Percentiles rank a stretch among this genome's conserved stretches.
phyloP scores from a whole-genome alignment of 2,113 vertebrate genomes.

The Oryzias melastigma region DNA sequence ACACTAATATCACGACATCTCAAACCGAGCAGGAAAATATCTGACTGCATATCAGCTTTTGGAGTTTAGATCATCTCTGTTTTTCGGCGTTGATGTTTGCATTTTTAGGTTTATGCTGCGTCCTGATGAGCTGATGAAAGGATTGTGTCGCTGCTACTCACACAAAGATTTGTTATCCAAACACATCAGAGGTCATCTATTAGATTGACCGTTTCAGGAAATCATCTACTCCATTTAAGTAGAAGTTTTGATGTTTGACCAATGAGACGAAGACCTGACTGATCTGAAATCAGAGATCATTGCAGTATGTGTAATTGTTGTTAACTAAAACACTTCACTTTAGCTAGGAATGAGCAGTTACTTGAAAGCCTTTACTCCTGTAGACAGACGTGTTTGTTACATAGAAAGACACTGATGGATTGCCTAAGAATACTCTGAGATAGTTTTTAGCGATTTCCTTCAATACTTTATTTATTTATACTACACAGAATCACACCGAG shows the following conservation, averaged over 20 bases:
- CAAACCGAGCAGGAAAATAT: slow-evolving; percentile 10
- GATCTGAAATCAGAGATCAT: no score
- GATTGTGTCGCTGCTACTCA: background rate
- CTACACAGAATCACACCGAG: no score
- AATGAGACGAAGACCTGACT: background rate
- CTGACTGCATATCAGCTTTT: slow-evolving; percentile 1
- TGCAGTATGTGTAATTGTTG: no score
- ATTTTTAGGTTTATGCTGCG: slow-evolving; percentile 10
- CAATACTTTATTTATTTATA: no score
- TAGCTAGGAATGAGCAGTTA: slow-evolving; percentile 26
- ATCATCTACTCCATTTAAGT: background rate
- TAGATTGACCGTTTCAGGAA: background rate
- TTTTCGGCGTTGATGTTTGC: background rate
- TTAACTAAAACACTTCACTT: background rate
- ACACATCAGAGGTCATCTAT: slow-evolving; percentile 8
- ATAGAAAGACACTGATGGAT: slow-evolving; percentile 8
- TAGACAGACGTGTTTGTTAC: slow-evolving; percentile 1
- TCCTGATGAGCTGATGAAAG: background rate
- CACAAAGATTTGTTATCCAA: background rate
- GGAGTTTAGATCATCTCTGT: slow-evolving; percentile 13
- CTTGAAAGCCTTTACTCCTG: slow-evolving; percentile 21
- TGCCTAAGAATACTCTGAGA: no score
- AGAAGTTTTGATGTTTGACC: background rate
- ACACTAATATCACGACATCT: slow-evolving; percentile 12
- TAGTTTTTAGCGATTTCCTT: no score